Percentiles rank a stretch among this genome's conserved stretches.
These are phyloP conservation scores for Calidris pygmaea DNA, from an alignment of 2,113 vertebrate species.

Conservation along the genomic window DNA sequence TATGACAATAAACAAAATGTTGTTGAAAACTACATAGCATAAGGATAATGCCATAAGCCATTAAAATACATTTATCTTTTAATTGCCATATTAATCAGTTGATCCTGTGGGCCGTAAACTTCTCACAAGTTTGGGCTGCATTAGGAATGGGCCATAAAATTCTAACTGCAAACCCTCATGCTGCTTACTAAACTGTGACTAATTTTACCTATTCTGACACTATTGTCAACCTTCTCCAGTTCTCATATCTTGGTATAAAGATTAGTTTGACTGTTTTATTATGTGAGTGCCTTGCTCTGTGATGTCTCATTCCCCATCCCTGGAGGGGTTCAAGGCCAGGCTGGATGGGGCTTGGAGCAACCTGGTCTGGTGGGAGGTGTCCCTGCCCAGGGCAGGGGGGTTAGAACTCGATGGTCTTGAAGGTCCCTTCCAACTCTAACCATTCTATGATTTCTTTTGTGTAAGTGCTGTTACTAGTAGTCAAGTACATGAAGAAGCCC, in stretches of 20 bases:
- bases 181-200: not conserved
- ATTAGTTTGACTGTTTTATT: not conserved
- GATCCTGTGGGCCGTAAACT: not conserved
- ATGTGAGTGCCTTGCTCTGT: not conserved
- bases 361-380: too few relatives aligned
- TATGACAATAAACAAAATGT: not conserved
- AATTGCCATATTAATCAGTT: not conserved
- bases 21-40: not conserved
- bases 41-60: not conserved
- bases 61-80: constrained; percentile 17
- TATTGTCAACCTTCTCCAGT: not conserved
- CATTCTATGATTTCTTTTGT: not conserved
- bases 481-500: not conserved
- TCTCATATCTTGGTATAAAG: not conserved
- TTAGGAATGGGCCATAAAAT: not conserved
- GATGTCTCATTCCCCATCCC: not conserved
- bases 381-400: too few relatives aligned
- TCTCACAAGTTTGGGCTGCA: not conserved
- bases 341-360: too few relatives aligned
- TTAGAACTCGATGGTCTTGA: too few relatives aligned
- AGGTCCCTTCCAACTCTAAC: too few relatives aligned
- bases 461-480: constrained; percentile 2
- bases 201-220: constrained; percentile 18
- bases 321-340: too few relatives aligned
- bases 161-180: not conserved